phyloP scores from a whole-genome alignment of 2,888 invertebrate genomes.

The Lacanobia wlatinum region DNA sequence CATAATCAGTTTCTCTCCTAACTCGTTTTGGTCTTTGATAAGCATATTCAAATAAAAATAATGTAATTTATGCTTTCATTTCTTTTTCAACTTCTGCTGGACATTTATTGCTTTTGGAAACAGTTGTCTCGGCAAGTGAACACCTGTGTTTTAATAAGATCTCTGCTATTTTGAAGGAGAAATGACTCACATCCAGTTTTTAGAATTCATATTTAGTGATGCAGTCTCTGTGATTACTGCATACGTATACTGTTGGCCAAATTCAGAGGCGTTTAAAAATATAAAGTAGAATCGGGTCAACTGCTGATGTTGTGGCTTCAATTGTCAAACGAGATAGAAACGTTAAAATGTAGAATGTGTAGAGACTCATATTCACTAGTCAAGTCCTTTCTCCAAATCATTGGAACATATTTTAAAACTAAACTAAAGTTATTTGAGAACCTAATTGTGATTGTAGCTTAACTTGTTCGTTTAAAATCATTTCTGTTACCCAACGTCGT shows the following conservation, averaged over 20 bases:
- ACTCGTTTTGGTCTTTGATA: slow-evolving; percentile 34
- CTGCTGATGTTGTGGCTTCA: not conserved
- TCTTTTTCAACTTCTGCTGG: slow-evolving; percentile 42
- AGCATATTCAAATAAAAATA: slow-evolving; percentile 44
- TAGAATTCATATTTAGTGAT: slow-evolving; percentile 37
- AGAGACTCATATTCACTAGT: no score
- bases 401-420: not conserved
- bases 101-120: slow-evolving; percentile 51
- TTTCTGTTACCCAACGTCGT: slow-evolving; percentile 33
- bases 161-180: slow-evolving; percentile 36
- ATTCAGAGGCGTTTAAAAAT: slow-evolving; percentile 12
- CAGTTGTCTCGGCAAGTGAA: slow-evolving; percentile 56
- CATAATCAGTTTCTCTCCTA: slow-evolving; percentile 33
- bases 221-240: slow-evolving; percentile 15
- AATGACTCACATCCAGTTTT: slow-evolving; percentile 55
- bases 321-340: slow-evolving; percentile 19
- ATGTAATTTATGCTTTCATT: slow-evolving; percentile 50
- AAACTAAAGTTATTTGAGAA: not conserved
- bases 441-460: slow-evolving; percentile 9
- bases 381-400: not conserved
- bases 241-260: not conserved
- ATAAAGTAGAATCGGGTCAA: slow-evolving; percentile 7
- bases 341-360: not conserved
- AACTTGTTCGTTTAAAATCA: slow-evolving; percentile 19
- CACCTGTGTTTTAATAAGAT: slow-evolving; percentile 65